Conservation (phyloP, 2,797 vertebrate genomes). For the Phyllotis vaccarum region DNA sequence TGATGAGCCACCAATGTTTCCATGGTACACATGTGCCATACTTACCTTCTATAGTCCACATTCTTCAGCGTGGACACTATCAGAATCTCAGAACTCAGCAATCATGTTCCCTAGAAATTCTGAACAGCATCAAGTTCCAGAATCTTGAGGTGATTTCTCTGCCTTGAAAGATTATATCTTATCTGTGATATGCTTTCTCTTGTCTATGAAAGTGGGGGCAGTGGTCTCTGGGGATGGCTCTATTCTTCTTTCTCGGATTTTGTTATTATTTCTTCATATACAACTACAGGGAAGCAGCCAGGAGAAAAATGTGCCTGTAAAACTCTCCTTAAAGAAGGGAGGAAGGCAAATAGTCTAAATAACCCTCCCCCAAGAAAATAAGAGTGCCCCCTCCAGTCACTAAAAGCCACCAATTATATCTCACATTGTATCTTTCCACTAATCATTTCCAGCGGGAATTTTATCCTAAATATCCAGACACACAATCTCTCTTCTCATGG, state of each 20-base stretch:
- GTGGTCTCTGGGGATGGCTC: background rate
- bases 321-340: background rate
- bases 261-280: background rate
- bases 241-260: constrained; percentile 1
- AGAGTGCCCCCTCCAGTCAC: background rate
- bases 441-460: constrained; percentile 31
- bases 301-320: background rate
- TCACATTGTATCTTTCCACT: constrained; percentile 9
- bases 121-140: background rate
- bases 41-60: background rate
- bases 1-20: background rate
- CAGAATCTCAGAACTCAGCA: background rate
- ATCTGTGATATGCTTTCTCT: constrained; percentile 45
- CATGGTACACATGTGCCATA: background rate
- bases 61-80: background rate
- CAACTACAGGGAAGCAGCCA: background rate
- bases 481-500: background rate
- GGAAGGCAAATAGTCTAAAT: background rate
- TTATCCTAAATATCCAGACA: constrained; percentile 3
- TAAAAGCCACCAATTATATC: constrained; percentile 35
- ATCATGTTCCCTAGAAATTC: constrained; percentile 7
- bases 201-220: background rate
- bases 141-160: background rate
- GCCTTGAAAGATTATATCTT: constrained; percentile 32
- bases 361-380: background rate